phyloP scores from a whole-genome alignment of 2,888 invertebrate genomes.

The Megastigmus dorsalis region DNA sequence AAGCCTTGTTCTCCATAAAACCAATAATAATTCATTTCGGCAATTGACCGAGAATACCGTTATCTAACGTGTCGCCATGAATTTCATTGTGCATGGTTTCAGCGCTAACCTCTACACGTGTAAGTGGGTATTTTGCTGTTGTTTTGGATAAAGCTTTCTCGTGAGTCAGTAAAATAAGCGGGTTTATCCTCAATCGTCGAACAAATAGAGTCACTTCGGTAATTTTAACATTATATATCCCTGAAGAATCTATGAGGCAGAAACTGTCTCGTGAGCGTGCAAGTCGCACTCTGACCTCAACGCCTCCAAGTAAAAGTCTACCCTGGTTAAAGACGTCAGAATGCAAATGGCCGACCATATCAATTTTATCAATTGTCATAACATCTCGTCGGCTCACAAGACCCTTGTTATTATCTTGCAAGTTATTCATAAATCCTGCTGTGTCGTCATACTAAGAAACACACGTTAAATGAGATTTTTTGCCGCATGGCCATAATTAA shows the following conservation, averaged over 20 bases:
- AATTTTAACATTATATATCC: slow-evolving; percentile 25
- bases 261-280: slow-evolving; percentile 52
- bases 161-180: slow-evolving; percentile 59
- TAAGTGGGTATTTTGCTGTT: slow-evolving; percentile 52
- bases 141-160: slow-evolving; percentile 56
- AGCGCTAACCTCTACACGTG: not conserved
- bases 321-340: slow-evolving; percentile 17
- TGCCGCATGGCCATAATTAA: too few species aligned
- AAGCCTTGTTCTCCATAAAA: too few species aligned
- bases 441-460: too few species aligned
- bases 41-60: too few species aligned
- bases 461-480: too few species aligned
- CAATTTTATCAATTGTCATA: too few species aligned
- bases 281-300: slow-evolving; percentile 49
- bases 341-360: too few species aligned
- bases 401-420: too few species aligned
- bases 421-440: too few species aligned
- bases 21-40: too few species aligned
- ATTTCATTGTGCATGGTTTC: not conserved
- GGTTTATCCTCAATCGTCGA: slow-evolving; percentile 56
- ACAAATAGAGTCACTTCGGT: slow-evolving; percentile 53
- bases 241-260: slow-evolving; percentile 48
- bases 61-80: not conserved
- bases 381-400: too few species aligned
- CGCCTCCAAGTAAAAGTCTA: too few species aligned